Base-by-base conservation (phyloP, 2,888 invertebrate genomes). In the Perizoma affinitatum region DNA sequence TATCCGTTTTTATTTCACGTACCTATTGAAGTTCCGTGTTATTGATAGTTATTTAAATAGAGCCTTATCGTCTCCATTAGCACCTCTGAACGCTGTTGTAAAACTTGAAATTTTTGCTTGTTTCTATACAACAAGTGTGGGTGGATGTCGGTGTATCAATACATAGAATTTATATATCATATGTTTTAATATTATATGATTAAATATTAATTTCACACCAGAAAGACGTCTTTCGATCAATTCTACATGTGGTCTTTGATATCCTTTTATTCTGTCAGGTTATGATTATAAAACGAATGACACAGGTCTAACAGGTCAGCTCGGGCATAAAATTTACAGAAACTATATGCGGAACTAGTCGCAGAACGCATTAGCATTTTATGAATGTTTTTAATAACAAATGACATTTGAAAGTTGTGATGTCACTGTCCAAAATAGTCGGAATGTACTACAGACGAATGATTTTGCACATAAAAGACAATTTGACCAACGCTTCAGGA, bases 341-440 rank as follows among this genome's bases (percentile, higher is more conserved):
- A 84, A 84, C 82, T 82, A 86, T 80, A 80, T n/a, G n/a, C 83
- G 83, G 79, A 84, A 84, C 84, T 81, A 80, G 83, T 77, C 74
- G 61, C 71, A 88, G 88, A 88, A 83, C 74, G 62, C 71, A 88
- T 88, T 88, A 83, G 79, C 86, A 86, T 88, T 87, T 88, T 87
- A 88, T 87, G 84, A 85, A 86, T 84, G 83, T 72, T 69, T 78
- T 44, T 83, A 79, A 80, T 79, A 79, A 70, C 79, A 73, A n/a
- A n/a, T 83, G 78, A 78, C 80, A 77, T 83, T 86, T 79, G 84
- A 87, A 87, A 88, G 87, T 84, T 78, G 73, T 80, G 75, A 79
- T 79, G 78, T 83, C 76, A 78, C 73, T 71, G 71, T 73, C 64
- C 61, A 55, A 67, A 70, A 68, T 68, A 58, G 57, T 66, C 65